These are phyloP conservation scores for Struthidea cinerea DNA, from an alignment of 2,113 vertebrate genomes.

Conservation along the genomic window DNA sequence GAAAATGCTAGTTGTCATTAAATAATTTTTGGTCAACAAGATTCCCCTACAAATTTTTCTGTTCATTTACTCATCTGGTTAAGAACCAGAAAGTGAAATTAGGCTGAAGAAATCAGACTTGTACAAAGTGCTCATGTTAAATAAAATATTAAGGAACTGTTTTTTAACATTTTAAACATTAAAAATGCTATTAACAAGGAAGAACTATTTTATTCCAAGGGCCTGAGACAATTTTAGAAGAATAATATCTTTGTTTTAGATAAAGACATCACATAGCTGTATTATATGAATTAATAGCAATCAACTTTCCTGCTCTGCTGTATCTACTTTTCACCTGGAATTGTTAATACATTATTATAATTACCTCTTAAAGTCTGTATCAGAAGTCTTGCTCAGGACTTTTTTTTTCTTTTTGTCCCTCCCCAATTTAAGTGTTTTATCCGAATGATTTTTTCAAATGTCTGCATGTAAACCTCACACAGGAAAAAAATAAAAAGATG, in stretches of 20 bases:
- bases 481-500: neutral
- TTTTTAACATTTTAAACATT: neutral
- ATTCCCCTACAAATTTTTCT: neutral
- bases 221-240: neutral
- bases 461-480: neutral
- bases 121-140: neutral
- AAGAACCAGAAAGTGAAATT: neutral
- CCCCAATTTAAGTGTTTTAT: neutral
- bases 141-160: neutral
- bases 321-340: neutral
- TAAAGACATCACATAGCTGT: neutral
- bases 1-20: neutral
- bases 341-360: neutral
- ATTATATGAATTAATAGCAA: neutral
- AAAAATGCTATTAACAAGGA: neutral
- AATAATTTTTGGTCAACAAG: neutral
- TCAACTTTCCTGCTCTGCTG: neutral
- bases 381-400: neutral
- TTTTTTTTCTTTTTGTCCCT: neutral
- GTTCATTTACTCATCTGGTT: neutral
- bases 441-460: neutral
- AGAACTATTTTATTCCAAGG: neutral
- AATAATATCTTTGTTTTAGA: neutral
- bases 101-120: neutral
- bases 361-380: neutral